Evolutionary conservation across 2,888 invertebrate species (phyloP), one percentile per base, ranked within the genome.

Genomic region (Apotomis capreana): DNA sequence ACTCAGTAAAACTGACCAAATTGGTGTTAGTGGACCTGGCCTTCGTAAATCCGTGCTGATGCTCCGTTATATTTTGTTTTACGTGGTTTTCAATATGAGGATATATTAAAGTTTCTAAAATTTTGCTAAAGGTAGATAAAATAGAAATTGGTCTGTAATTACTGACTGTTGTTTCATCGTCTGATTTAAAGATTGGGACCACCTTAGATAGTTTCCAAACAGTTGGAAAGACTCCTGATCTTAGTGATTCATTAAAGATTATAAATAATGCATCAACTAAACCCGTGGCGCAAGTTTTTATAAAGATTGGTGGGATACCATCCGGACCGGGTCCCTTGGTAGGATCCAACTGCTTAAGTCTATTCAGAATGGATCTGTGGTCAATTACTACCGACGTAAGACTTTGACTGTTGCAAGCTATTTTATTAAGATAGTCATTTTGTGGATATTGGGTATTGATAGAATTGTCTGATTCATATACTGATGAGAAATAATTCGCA

Each of bases 31-130:
- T 72, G 4, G 72, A 72, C 49, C 59, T 61, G 13, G 49, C 52
- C n/a, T 49, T 49, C 6, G 68, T 59, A 40, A 72, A 72, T 5
- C 72, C 72, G 44, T 72, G 72, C 44, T 72, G 72, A 15, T 65
- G 13, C 3, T 57, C 49, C 3, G 55, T 26, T 5, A 70, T 26
- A 9, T 52, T 5, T 6, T 64, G 60, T 55, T 60, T 44, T 3
- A 65, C 3, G 40, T 70, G 61, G 26, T n/a, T 26, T 10, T 64
- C 49, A 8, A 57, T 57, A n/a, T 15, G 36, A 55, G 51, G 51
- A 40, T 40, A 40, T 15, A 70, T 40, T 2, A 64, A 4, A 0
- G 64, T 49, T 40, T 70, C 70, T n/a, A 70, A 64, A 26, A 63
- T 5, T 64, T 70, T 70, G 1, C 63, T 46, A 44, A 64, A 51